These are phyloP conservation scores for Heliconius ethilla DNA, from an alignment of 2,888 invertebrate genomes.

Conservation along the genomic window DNA sequence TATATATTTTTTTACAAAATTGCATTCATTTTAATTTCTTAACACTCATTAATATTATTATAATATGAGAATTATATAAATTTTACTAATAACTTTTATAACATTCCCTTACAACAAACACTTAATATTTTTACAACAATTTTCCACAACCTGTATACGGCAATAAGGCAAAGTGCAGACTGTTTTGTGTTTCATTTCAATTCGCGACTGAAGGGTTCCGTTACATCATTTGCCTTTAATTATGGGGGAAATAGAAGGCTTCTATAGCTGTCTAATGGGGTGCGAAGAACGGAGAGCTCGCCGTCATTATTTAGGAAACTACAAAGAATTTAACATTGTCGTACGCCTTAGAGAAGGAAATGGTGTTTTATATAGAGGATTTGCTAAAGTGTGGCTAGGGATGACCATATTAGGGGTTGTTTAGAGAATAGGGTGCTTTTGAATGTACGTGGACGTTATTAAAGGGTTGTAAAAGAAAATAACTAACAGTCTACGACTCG, in stretches of 20 bases:
- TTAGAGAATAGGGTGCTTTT: neutral
- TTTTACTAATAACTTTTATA: neutral
- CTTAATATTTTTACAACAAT: neutral
- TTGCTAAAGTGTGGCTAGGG: constrained; percentile 8
- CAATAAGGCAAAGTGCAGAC: constrained; percentile 79
- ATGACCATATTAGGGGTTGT: constrained; percentile 15
- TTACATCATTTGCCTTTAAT: constrained; percentile 73
- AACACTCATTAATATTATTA: neutral
- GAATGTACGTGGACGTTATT: neutral
- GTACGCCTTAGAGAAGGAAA: constrained; percentile 1
- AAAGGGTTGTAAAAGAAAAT: neutral
- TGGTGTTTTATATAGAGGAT: constrained; percentile 10
- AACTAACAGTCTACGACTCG: neutral
- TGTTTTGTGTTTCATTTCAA: constrained; percentile 70
- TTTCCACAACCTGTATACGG: constrained; percentile 55
- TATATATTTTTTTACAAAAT: neutral
- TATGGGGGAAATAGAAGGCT: constrained; percentile 51
- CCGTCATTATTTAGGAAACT: constrained; percentile 39
- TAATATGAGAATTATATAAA: neutral
- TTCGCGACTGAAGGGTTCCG: constrained; percentile 56
- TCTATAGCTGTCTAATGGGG: constrained; percentile 44
- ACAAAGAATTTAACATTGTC: constrained; percentile 36
- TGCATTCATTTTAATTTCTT: neutral
- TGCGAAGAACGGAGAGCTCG: constrained; percentile 41
- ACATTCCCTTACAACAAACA: too few species aligned